Evolutionary conservation across 2,797 vertebrate species (phyloP).

Genomic region (Tiaroga cobitis): DNA sequence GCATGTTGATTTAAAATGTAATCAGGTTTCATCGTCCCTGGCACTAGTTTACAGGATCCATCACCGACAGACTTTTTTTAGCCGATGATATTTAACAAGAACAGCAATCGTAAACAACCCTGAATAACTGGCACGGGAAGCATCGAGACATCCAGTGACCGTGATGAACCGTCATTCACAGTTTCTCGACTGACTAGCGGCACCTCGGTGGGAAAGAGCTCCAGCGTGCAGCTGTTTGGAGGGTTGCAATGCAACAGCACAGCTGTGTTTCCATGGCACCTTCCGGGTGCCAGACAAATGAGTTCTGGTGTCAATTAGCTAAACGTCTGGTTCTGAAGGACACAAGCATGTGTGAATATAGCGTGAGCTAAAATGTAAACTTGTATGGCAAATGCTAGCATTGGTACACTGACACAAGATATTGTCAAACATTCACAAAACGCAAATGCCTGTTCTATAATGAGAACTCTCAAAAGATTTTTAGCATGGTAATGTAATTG

Average conservation of each 20-base stretch:
- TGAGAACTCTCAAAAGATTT: too few species aligned
- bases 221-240: constrained; percentile 47
- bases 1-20: neutral
- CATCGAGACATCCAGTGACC: constrained; percentile 17
- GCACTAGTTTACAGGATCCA: neutral
- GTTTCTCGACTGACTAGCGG: neutral
- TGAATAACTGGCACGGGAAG: constrained; percentile 15
- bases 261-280: constrained; percentile 73
- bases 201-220: constrained; percentile 18
- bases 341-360: constrained; percentile 29
- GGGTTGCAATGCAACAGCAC: constrained; percentile 53
- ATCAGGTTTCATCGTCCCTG: neutral
- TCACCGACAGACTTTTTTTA: neutral
- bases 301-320: constrained; percentile 58
- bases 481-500: too few species aligned
- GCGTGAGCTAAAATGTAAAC: neutral
- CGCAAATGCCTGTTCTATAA: constrained; percentile 8
- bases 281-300: constrained; percentile 71
- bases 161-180: constrained; percentile 28
- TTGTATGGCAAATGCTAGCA: neutral
- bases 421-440: neutral
- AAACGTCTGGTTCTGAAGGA: constrained; percentile 55
- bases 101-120: constrained; percentile 15
- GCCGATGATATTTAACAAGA: neutral
- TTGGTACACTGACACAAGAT: neutral